Percentiles rank a stretch among this genome's conserved stretches.
Evolutionary conservation across 2,797 vertebrate species (phyloP).

Genomic region (Threskiornis aethiopicus): DNA sequence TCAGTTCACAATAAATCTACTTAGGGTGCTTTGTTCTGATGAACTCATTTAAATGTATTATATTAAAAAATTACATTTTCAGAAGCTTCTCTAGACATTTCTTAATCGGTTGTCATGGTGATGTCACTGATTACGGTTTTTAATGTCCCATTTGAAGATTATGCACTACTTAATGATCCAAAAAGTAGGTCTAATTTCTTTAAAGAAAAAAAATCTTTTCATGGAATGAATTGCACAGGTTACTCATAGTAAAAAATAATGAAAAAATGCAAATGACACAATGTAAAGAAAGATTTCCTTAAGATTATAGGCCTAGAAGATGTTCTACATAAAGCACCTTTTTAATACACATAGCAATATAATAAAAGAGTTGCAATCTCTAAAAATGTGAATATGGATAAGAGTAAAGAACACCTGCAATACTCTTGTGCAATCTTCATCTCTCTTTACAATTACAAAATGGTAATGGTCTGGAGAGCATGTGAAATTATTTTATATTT

Average conservation of each 20-base stretch:
- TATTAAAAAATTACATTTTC: constrained; percentile 54
- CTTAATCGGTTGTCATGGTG: constrained; percentile 58
- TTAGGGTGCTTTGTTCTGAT: constrained; percentile 42
- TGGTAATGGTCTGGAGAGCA: not conserved
- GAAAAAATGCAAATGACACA: not conserved
- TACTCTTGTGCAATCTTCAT: not conserved
- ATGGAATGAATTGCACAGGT: not conserved
- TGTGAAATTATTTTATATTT: not conserved
- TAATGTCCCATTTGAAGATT: constrained; percentile 59
- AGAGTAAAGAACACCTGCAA: not conserved
- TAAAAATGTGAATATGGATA: not conserved
- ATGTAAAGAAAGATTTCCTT: not conserved
- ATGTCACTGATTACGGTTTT: constrained; percentile 54
- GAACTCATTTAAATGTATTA: constrained; percentile 49
- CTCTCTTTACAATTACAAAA: not conserved
- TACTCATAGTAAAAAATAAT: not conserved
- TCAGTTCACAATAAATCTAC: constrained; percentile 26
- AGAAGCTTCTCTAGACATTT: constrained; percentile 25
- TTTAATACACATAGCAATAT: not conserved
- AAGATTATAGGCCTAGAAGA: not conserved
- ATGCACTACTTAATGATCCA: constrained; percentile 22
- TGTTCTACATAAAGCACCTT: not conserved
- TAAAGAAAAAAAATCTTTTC: not conserved
- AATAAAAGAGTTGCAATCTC: not conserved
- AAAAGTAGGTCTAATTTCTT: constrained; percentile 30